Evolutionary conservation across 23 tunicate genomes (phyloP).

Genomic region (Ascidia mentula): DNA sequence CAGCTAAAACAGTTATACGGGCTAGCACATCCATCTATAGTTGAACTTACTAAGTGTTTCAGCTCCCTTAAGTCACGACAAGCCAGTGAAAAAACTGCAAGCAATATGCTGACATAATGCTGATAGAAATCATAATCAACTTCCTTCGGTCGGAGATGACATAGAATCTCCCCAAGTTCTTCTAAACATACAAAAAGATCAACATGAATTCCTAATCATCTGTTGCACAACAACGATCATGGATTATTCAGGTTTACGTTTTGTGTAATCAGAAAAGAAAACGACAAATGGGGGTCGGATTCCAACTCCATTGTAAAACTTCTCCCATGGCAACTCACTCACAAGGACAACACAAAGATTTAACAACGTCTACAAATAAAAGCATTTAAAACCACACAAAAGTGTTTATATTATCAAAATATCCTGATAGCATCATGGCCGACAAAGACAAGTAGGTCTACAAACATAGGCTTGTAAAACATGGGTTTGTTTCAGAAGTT

Average conservation of each 20-base stretch:
- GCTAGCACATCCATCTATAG: no score
- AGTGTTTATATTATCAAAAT: neutral
- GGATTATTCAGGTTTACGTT: no score
- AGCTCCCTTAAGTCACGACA: constrained; percentile 80
- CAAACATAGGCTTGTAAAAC: no score
- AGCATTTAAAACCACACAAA: neutral
- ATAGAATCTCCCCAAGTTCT: constrained; percentile 56
- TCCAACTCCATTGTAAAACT: constrained; percentile 36
- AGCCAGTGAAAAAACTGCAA: constrained; percentile 57
- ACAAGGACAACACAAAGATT: constrained; percentile 67
- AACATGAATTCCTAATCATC: no score
- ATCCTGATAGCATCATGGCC: no score
- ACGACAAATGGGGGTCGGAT: constrained; percentile 37
- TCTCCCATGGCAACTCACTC: constrained; percentile 80
- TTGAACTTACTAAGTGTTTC: constrained; percentile 60
- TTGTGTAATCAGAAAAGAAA: constrained; percentile 79
- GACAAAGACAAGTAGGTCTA: no score
- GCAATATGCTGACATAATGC: constrained; percentile 45
- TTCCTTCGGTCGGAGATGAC: constrained; percentile 56
- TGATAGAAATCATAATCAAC: constrained; percentile 44
- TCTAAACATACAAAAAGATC: constrained; percentile 52
- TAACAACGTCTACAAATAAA: constrained; percentile 43
- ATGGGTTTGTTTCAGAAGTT: no score
- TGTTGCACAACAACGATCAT: no score
- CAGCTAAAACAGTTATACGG: no score